These are phyloP conservation scores for Troides oblongomaculatus DNA, from an alignment of 2,888 invertebrate species.

Conservation along the genomic window DNA sequence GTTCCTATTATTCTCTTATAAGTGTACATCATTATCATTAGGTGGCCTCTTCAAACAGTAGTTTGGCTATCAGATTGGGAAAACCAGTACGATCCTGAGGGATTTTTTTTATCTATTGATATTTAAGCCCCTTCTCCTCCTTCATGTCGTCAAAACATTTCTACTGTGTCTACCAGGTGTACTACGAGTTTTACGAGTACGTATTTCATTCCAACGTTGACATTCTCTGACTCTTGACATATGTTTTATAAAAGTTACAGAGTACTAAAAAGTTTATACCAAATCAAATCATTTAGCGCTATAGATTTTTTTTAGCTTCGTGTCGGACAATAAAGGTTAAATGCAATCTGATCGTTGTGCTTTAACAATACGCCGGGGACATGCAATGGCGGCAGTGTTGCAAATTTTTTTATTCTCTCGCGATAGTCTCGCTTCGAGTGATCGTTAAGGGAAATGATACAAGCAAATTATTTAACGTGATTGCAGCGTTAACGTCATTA, in stretches of 20 bases:
- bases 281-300: neutral
- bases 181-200: too few species aligned
- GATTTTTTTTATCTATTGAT: too few species aligned
- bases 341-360: conserved; percentile 59
- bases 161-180: too few species aligned
- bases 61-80: too few species aligned
- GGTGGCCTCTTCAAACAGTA: too few species aligned
- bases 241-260: neutral
- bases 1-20: too few species aligned
- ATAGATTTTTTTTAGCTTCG: conserved; percentile 35
- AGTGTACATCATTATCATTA: too few species aligned
- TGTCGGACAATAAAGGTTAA: conserved; percentile 59
- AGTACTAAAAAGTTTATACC: neutral
- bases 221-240: neutral
- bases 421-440: conserved; percentile 30
- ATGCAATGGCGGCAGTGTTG: conserved; percentile 38
- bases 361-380: conserved; percentile 58
- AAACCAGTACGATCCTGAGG: too few species aligned
- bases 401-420: conserved; percentile 37
- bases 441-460: conserved; percentile 27
- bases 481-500: conserved; percentile 42
- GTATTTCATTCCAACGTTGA: neutral
- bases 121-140: too few species aligned
- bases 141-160: too few species aligned
- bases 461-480: conserved; percentile 34